These are phyloP conservation scores for Radopholus similis DNA, from an alignment of 1,140 invertebrate genomes.

Conservation along the genomic window DNA sequence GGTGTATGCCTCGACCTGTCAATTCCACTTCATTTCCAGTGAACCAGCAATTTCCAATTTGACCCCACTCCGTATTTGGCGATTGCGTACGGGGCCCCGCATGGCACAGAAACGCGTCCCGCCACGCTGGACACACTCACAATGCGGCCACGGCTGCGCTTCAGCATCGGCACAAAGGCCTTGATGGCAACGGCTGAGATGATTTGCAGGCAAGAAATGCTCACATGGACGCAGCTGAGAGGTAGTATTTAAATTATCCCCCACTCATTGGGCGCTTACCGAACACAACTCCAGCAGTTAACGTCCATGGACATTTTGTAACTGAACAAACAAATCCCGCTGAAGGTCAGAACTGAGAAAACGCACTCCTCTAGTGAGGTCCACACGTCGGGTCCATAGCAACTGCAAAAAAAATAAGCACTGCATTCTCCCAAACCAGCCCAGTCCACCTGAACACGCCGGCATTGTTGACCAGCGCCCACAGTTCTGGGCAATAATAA, in stretches of 20 bases:
- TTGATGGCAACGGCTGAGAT: not conserved
- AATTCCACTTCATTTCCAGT: not conserved
- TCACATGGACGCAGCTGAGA: too few relatives aligned
- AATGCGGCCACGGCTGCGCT: slow-evolving; percentile 44
- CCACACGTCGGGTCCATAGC: slow-evolving; percentile 54
- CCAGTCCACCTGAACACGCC: slow-evolving; percentile 43
- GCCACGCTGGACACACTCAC: slow-evolving; percentile 52
- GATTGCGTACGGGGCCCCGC: slow-evolving; percentile 38
- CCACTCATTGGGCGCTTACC: slow-evolving; percentile 39
- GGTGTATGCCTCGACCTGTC: slow-evolving; percentile 46
- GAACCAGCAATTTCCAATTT: not conserved
- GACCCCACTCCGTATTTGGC: slow-evolving; percentile 40
- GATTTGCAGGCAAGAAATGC: too few relatives aligned
- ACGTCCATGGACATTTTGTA: slow-evolving; percentile 37
- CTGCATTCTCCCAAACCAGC: not conserved
- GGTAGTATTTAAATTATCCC: too few relatives aligned
- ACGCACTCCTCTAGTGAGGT: slow-evolving; percentile 23
- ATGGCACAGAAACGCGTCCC: slow-evolving; percentile 34
- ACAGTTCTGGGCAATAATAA: slow-evolving; percentile 64
- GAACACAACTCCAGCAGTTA: slow-evolving; percentile 34
- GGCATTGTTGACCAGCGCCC: slow-evolving; percentile 74
- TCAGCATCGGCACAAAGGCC: slow-evolving; percentile 49
- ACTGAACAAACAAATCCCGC: not conserved
- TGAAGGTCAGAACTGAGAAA: not conserved
- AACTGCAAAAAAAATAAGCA: too few relatives aligned